Evolutionary conservation across 2,113 vertebrate species (phyloP).

Genomic region (Leptobrachium ailaonicum): DNA sequence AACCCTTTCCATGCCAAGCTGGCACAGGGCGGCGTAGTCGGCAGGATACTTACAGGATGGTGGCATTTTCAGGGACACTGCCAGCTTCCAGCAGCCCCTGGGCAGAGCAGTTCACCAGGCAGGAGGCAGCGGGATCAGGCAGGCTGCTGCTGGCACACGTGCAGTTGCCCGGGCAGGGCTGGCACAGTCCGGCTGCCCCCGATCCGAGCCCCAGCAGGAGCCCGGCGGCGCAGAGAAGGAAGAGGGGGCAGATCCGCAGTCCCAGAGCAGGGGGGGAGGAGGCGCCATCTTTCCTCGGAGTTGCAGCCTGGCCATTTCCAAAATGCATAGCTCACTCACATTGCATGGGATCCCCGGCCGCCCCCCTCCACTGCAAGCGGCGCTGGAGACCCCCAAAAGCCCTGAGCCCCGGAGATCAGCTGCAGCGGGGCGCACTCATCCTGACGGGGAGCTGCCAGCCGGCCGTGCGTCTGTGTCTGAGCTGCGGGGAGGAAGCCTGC

Average conservation of each 20-base stretch:
- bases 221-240: conserved; percentile 52
- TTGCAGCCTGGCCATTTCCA: conserved; percentile 25
- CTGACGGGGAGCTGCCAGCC: background rate
- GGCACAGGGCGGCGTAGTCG: background rate
- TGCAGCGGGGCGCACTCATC: conserved; percentile 20
- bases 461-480: too few species aligned
- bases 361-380: conserved; percentile 23
- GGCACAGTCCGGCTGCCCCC: conserved; percentile 51
- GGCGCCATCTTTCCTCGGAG: conserved; percentile 32
- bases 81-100: conserved; percentile 73
- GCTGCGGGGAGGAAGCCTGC: conserved; percentile 34
- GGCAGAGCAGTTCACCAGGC: conserved; percentile 85
- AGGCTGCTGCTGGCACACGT: conserved; percentile 64
- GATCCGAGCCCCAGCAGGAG: conserved; percentile 41
- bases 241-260: conserved; percentile 52
- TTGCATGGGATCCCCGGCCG: conserved; percentile 53
- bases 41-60: conserved; percentile 78
- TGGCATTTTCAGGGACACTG: conserved; percentile 66
- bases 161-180: conserved; percentile 76
- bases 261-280: conserved; percentile 25
- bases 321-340: conserved; percentile 53
- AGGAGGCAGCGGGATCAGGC: conserved; percentile 56
- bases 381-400: too few species aligned
- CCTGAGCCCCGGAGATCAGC: too few species aligned
- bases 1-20: too few species aligned